These are phyloP conservation scores for Pampus argenteus DNA, from an alignment of 2,797 vertebrate species.

Conservation along the genomic window DNA sequence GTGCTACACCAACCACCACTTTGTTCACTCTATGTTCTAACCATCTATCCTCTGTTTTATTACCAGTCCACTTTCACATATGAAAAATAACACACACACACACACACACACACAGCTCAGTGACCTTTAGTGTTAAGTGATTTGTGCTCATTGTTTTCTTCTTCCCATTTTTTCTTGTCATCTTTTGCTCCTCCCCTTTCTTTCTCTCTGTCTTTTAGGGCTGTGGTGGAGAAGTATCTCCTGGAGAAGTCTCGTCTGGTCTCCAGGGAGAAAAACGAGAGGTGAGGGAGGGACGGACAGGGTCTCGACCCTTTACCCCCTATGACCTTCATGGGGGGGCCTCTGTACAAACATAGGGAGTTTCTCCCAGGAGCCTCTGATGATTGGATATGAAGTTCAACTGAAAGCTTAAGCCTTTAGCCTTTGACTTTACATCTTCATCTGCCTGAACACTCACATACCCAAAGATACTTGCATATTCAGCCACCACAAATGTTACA, in stretches of 20 bases:
- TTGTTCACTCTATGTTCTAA: conserved; percentile 51
- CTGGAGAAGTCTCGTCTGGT: conserved; percentile 98
- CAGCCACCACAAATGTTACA: background rate
- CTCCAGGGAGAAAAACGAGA: conserved; percentile 97
- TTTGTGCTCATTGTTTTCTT: conserved; percentile 59
- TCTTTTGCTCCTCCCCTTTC: background rate
- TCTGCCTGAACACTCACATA: conserved; percentile 13
- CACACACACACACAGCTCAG: conserved; percentile 25
- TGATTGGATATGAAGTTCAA: conserved; percentile 50
- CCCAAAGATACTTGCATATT: background rate
- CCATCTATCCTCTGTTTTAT: conserved; percentile 68
- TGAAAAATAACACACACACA: conserved; percentile 28
- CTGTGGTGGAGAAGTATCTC: conserved; percentile 98
- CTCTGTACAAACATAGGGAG: conserved; percentile 51
- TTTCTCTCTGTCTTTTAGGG: conserved; percentile 78
- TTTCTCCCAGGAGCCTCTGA: conserved; percentile 24
- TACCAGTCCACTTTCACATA: conserved; percentile 58
- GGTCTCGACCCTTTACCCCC: conserved; percentile 49
- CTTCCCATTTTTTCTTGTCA: conserved; percentile 23
- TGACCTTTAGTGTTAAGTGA: conserved; percentile 64
- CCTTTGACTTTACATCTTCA: conserved; percentile 19
- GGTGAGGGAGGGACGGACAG: conserved; percentile 82
- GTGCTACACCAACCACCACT: conserved; percentile 9
- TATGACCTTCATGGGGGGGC: conserved; percentile 40
- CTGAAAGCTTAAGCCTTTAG: conserved; percentile 8